Percentiles rank a stretch among this genome's conserved stretches.
Conservation (phyloP, 1,140 invertebrate genomes). For the Drosophila tristis region DNA sequence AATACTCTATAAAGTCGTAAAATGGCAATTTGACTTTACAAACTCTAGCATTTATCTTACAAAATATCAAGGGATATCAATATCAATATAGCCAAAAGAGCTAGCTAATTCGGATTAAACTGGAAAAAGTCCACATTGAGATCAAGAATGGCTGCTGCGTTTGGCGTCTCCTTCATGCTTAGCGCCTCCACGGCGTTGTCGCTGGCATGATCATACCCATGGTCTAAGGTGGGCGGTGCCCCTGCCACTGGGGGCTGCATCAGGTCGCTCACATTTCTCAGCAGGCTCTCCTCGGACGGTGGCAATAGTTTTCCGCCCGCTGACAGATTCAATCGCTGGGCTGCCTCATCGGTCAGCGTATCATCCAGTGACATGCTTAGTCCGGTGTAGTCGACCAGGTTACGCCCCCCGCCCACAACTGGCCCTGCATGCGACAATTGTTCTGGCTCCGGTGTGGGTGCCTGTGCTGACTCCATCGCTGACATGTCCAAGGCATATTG, state of each 20-base stretch:
- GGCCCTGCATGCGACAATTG: slow-evolving; percentile 26
- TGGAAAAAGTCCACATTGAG: slow-evolving; percentile 79
- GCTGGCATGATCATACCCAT: slow-evolving; percentile 80
- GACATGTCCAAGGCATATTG: slow-evolving; percentile 80
- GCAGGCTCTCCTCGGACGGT: slow-evolving; percentile 77
- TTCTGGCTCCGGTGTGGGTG: slow-evolving; percentile 63
- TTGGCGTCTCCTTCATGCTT: slow-evolving; percentile 71
- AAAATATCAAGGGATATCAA: no score
- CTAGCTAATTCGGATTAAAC: slow-evolving; percentile 70
- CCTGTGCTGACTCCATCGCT: slow-evolving; percentile 71
- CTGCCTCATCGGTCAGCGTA: slow-evolving; percentile 78
- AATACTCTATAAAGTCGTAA: no score
- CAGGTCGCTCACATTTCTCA: slow-evolving; percentile 75
- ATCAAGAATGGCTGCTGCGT: slow-evolving; percentile 63
- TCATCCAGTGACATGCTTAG: slow-evolving; percentile 79
- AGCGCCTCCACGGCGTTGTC: slow-evolving; percentile 82
- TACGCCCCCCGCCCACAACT: slow-evolving; percentile 29
- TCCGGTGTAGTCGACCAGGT: slow-evolving; percentile 71
- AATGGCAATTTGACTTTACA: no score
- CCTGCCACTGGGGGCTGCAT: slow-evolving; percentile 71
- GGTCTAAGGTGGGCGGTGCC: slow-evolving; percentile 41
- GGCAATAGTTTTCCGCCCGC: slow-evolving; percentile 77
- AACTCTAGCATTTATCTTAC: no score
- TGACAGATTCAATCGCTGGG: slow-evolving; percentile 78
- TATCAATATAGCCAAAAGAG: no score